These are phyloP conservation scores for Cylindroiulus punctatus DNA, from an alignment of 2,888 invertebrate genomes.

Conservation along the genomic window DNA sequence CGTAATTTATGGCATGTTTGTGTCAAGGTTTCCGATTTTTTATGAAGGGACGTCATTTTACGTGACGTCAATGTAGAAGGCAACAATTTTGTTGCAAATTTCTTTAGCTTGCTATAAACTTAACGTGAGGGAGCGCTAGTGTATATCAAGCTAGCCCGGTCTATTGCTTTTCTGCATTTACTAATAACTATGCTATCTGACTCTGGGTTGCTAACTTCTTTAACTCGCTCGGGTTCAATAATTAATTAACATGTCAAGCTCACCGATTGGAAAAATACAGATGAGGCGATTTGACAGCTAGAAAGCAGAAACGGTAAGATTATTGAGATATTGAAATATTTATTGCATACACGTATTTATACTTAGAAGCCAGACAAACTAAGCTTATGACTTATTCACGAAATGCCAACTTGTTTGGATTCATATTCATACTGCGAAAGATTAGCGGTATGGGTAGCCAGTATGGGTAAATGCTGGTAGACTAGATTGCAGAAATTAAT, in stretches of 20 bases:
- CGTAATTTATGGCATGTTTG: conserved; percentile 34
- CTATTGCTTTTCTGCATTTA: conserved; percentile 13
- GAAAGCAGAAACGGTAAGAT: conserved; percentile 27
- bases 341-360: neutral
- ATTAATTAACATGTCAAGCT: neutral
- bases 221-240: neutral
- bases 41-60: conserved; percentile 6
- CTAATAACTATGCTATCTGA: conserved; percentile 1
- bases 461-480: neutral
- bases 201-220: neutral
- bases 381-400: neutral
- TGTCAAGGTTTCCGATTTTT: conserved; percentile 28
- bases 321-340: conserved; percentile 28
- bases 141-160: neutral
- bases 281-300: neutral
- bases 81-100: conserved; percentile 7
- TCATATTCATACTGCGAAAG: neutral
- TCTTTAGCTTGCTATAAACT: neutral
- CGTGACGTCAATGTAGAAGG: conserved; percentile 19
- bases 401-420: neutral
- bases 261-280: conserved; percentile 7
- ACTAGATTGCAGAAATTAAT: neutral
- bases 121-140: neutral
- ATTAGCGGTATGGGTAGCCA: neutral
- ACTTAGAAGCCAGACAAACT: neutral